Evolutionary conservation across 2,888 invertebrate species (phyloP).

Genomic region (Drosophila gaucha): DNA sequence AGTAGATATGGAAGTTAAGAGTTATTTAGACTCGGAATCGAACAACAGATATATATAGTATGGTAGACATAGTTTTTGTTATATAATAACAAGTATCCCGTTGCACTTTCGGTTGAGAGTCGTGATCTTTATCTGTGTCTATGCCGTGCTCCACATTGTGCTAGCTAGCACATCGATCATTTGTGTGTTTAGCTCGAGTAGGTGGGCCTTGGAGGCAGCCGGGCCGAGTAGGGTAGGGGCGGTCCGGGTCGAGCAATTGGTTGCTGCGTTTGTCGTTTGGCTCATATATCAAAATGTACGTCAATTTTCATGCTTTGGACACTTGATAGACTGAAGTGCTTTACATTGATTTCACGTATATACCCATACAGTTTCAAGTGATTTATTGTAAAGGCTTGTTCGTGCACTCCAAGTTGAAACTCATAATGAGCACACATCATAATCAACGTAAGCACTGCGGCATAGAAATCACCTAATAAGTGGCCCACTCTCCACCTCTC

Average conservation of each 20-base stretch:
- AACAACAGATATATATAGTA: not conserved
- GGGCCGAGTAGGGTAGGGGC: not conserved
- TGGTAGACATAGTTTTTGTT: not conserved
- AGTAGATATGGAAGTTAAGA: too few relatives aligned
- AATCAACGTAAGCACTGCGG: conserved; percentile 48
- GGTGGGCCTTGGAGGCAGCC: conserved; percentile 3
- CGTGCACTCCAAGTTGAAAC: conserved; percentile 71
- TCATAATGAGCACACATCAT: conserved; percentile 74
- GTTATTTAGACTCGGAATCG: not conserved
- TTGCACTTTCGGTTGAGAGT: conserved; percentile 35
- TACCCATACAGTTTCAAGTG: conserved; percentile 75
- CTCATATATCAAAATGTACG: conserved; percentile 79
- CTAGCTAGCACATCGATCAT: conserved; percentile 60
- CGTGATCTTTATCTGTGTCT: conserved; percentile 50
- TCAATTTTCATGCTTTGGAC: conserved; percentile 79
- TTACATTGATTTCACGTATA: conserved; percentile 82
- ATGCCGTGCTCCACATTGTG: conserved; percentile 59
- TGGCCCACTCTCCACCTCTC: conserved; percentile 6
- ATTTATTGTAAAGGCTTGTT: conserved; percentile 83
- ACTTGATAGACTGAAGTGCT: conserved; percentile 80
- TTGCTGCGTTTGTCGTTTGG: conserved; percentile 20
- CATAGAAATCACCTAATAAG: conserved; percentile 46
- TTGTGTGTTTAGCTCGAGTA: conserved; percentile 38
- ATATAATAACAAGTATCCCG: conserved; percentile 11
- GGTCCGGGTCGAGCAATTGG: not conserved